These are phyloP conservation scores for Myodes glareolus DNA, from an alignment of 2,113 vertebrate genomes.

Conservation along the genomic window DNA sequence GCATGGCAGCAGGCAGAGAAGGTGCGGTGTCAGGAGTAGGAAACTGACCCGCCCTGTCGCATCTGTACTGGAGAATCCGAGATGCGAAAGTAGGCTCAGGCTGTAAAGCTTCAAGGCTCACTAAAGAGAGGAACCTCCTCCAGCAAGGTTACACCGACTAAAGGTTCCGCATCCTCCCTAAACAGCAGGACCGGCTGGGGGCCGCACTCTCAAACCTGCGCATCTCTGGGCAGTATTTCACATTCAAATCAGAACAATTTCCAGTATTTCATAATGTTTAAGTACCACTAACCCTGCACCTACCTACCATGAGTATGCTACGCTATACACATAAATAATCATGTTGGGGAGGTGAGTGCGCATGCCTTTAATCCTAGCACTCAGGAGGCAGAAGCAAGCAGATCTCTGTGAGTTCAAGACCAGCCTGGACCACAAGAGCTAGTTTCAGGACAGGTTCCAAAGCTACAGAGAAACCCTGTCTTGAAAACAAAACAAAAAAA, in stretches of 20 bases:
- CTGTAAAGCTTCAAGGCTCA: neutral
- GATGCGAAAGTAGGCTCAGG: neutral
- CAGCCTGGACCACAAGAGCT: too few relatives aligned
- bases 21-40: neutral
- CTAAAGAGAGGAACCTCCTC: neutral
- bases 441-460: too few relatives aligned
- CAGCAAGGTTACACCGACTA: too few relatives aligned
- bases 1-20: neutral
- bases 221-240: neutral
- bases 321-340: neutral
- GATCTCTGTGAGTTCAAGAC: too few relatives aligned
- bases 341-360: neutral
- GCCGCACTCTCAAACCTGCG: neutral
- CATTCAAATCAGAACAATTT: neutral
- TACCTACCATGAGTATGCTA: too few relatives aligned
- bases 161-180: neutral
- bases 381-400: too few relatives aligned
- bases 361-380: too few relatives aligned
- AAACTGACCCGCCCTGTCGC: neutral
- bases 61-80: neutral
- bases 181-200: too few relatives aligned
- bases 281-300: neutral
- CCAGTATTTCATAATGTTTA: neutral
- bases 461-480: too few relatives aligned
- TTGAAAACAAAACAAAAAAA: too few relatives aligned